Evolutionary conservation across 2,797 vertebrate species (phyloP), one percentile per base, ranked within the genome.

Genomic region (Enteromius unitaeniatus): DNA sequence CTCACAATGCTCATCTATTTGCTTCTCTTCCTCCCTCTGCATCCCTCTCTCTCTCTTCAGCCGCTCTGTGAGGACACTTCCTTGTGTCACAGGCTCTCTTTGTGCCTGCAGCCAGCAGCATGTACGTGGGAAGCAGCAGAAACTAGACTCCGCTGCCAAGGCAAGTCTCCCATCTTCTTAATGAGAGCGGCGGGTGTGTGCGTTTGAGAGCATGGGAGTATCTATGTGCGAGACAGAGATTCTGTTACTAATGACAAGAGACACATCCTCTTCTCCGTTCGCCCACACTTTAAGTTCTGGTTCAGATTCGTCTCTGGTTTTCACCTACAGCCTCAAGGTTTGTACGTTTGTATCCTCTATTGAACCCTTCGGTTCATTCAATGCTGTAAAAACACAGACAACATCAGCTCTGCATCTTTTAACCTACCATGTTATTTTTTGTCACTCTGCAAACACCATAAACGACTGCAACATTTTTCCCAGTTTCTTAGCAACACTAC

Each of bases 241-340:
- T 75, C 90, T 89, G 91, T 93, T 94, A 93, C 93, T 91, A 87
- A 83, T 45, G 76, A 49, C 28, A 55, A 42, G 37, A 62, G 14
- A 70, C n/a, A 10, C 76, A 72, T 73, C 67, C 34, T 79, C 11
- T 62, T 51, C 53, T 72, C 65, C 49, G 42, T 55, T 49, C 51
- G 11, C 34, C 37, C 51, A 78, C 67, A 73, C 9, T 55, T 17
- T 28, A 60, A 58, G 13, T 68, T 19, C 73, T 47, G 47, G 31
- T 58, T 83, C 17, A 47, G 73, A 23, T 26, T 23, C 15, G 4
- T 28, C 6, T 15, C 14, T 8, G n/a, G 17, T 37, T 34, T 64
- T 73, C 42, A 53, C 72, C 47, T 69, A 58, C 2, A 60, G 17
- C 49, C 64, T 82, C 15, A 42, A 21, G 31, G 47, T 75, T 47